phyloP scores from a whole-genome alignment of 2,113 vertebrate genomes.

The Vidua macroura region DNA sequence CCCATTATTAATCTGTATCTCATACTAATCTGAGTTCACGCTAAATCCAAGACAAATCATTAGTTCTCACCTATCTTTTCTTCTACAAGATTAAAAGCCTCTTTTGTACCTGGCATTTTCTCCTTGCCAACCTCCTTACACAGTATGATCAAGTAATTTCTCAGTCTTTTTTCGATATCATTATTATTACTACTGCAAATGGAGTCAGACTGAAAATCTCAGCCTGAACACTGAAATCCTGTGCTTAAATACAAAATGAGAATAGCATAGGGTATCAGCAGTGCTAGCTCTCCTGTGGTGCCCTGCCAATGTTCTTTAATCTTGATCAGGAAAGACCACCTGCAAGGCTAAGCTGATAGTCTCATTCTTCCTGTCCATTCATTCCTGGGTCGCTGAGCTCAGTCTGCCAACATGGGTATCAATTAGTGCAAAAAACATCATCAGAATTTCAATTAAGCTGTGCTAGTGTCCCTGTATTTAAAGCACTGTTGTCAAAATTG shows the following conservation, averaged over 20 bases:
- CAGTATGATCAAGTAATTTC: conserved; percentile 48
- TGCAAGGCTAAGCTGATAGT: conserved; percentile 65
- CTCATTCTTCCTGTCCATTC: conserved; percentile 68
- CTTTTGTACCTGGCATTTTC: conserved; percentile 45
- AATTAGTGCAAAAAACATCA: conserved; percentile 60
- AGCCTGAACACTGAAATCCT: conserved; percentile 38
- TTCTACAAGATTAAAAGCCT: conserved; percentile 14
- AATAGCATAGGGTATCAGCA: conserved; percentile 22
- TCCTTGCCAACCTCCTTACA: conserved; percentile 17
- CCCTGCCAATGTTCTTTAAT: conserved; percentile 56
- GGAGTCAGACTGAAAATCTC: conserved; percentile 22
- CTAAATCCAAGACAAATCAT: conserved; percentile 12
- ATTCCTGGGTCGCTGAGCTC: conserved; percentile 60
- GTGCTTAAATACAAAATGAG: conserved; percentile 32
- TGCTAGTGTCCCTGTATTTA: conserved; percentile 23
- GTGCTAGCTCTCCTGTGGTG: conserved; percentile 46
- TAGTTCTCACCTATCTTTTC: conserved; percentile 7
- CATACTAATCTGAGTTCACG: background rate
- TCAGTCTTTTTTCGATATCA: conserved; percentile 20
- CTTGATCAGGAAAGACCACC: conserved; percentile 61
- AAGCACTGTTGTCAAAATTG: conserved; percentile 58
- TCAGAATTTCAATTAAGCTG: conserved; percentile 64
- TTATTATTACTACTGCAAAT: conserved; percentile 34
- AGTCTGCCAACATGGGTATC: conserved; percentile 64
- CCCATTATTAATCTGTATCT: background rate